Base-by-base conservation (phyloP, 1,140 invertebrate species). In the Lutraria rhynchaena region DNA sequence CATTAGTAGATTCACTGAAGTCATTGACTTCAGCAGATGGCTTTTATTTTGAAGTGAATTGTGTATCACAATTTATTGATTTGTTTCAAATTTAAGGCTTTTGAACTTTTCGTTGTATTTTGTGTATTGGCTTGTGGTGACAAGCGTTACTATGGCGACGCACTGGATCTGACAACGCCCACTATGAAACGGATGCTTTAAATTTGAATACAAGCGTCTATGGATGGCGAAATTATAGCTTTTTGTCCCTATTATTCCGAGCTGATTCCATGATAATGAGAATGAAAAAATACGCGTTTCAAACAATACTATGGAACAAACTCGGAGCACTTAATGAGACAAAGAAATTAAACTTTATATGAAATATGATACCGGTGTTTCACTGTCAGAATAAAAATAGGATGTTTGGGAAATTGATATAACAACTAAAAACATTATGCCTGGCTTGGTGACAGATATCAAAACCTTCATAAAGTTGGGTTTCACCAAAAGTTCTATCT, bases 1-100 rank as follows among this genome's bases (percentile, higher is more conserved):
- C 3, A 37, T 0, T 75, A 31, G 35, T 60, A 37, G 29, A 27
- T 31, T 69, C 67, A 69, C 58, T 35, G 67, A 44, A 60, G 63
- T 80, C 76, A 80, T 46, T 55, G 63, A 57, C 33, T 57, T 22
- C 22, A 53, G 76, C 76, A 80, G 76, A 80, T 80, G 76, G 63
- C 35, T 46, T 53, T 19, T 13, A n/a, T 19, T 57, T 31, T 24
- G 41, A 70, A 24, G 49, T 24, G 15, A 49, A 49, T 61, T 75
- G 76, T 80, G 76, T 80, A 80, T 80, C 76, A 51, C 63, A 70
- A 80, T 80, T 65, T 80, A 80, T 80, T 80, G 76, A 80, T 80
- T 44, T 9, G 61, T 58, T 57, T 67, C n/a, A 80, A 67, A 67
- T 80, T 69, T 67, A 69, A 80, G 69, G 27, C 61, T 80, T 41